Base-by-base conservation (phyloP, 2,888 invertebrate genomes). In the Patella pellucida region DNA sequence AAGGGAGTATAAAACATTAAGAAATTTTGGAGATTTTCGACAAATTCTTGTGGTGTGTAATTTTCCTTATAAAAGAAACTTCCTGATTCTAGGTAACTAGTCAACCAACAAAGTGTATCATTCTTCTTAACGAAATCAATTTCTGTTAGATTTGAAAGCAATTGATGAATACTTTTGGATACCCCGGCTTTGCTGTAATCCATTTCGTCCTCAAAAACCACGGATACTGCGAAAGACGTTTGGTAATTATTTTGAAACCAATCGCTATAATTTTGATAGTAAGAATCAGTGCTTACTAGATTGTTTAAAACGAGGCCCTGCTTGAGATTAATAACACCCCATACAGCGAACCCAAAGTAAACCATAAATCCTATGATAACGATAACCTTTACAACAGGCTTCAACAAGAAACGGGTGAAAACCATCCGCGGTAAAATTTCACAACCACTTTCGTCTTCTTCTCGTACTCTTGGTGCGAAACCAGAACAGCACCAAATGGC, bases 401-500 rank as follows among this genome's bases (percentile, higher is more conserved):
- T 67, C 12, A 76, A 68, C 23, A 85, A 78, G n/a, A 85, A 16
- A 54, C 75, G 75, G 15, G 83, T 81, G 7, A 86, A 56, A 19
- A 81, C 71, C 16, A 68, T 72, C 23, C 79, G 79, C 1, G 84
- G 84, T 12, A 79, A 74, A 67, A 75, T 83, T 68, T 86, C 86
- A 15, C 83, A 74, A 9, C 75, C 68, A 68, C 86, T 83, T 23
- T 84, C 84, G 12, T 80, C 79, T 16, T 83, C 80, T 5, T 72
- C 72, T 5, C 76, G 52, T 9, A 74, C 52, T 16, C 50, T 76
- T 3, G 85, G 83, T 16, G 78, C 72, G 9, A 76, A 62, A 9
- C 84, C 85, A 11, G 78, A 72, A 74, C 83, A 85, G 68, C 86
- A 95, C 7, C 78, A 76, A 2, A 78, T 62, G 5, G 23, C 31